Conservation (phyloP, 2,797 vertebrate genomes). For the Tadarida brasiliensis region DNA sequence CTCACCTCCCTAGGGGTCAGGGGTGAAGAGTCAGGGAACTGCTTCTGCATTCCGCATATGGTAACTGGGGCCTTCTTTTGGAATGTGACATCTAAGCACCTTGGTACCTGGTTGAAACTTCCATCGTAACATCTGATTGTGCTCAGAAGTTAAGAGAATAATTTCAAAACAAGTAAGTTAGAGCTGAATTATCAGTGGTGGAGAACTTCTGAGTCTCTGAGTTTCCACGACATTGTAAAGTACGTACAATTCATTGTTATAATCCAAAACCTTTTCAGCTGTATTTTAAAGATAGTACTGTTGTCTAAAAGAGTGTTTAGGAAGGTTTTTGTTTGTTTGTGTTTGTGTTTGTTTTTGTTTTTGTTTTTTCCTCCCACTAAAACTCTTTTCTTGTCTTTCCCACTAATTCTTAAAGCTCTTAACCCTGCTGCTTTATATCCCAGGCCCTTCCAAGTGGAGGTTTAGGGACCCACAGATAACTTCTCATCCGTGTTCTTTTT, state of each 20-base stretch:
- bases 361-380: not conserved
- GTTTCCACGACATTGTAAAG: not conserved
- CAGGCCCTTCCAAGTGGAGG: not conserved
- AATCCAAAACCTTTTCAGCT: not conserved
- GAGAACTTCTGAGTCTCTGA: not conserved
- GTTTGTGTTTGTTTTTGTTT: too few species aligned
- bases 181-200: not conserved
- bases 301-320: not conserved
- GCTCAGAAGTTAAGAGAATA: constrained; percentile 1
- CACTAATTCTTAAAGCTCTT: not conserved
- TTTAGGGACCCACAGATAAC: not conserved
- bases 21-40: not conserved
- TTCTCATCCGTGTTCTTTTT: not conserved
- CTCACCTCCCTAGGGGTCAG: not conserved
- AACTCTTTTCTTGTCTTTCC: constrained; percentile 28
- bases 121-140: not conserved
- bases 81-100: not conserved
- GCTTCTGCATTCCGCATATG: not conserved
- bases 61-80: not conserved
- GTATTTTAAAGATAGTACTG: not conserved
- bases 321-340: not conserved
- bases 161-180: constrained; percentile 33
- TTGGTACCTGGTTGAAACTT: not conserved
- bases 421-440: not conserved
- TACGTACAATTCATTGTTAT: not conserved